These are phyloP conservation scores for Latrodectus elegans DNA, from an alignment of 2,888 invertebrate genomes.

Conservation along the genomic window DNA sequence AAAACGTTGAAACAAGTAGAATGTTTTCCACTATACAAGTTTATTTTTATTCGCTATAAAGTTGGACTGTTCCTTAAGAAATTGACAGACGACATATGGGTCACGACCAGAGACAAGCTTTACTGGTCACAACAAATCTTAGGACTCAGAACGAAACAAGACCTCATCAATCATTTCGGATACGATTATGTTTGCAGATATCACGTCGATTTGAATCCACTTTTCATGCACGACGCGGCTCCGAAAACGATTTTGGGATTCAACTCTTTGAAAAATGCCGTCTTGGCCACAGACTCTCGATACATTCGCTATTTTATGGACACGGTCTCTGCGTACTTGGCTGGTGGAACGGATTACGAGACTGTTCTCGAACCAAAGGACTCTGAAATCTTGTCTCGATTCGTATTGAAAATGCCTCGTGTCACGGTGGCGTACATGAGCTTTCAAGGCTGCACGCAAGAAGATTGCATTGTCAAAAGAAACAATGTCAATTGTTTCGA, in stretches of 20 bases:
- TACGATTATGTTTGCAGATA: slow-evolving; percentile 1
- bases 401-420: slow-evolving; percentile 4
- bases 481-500: slow-evolving; percentile 7
- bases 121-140: slow-evolving; percentile 4
- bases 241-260: slow-evolving; percentile 35
- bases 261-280: slow-evolving; percentile 36
- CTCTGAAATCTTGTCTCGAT: slow-evolving; percentile 8
- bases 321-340: slow-evolving; percentile 12
- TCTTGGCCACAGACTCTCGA: neutral
- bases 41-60: slow-evolving; percentile 12
- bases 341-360: neutral
- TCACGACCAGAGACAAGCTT: slow-evolving; percentile 9
- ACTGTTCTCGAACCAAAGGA: neutral
- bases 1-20: neutral
- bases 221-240: slow-evolving; percentile 23
- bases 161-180: neutral
- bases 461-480: slow-evolving; percentile 20
- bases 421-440: slow-evolving; percentile 16
- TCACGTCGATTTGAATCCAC: slow-evolving; percentile 5
- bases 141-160: neutral
- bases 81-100: neutral
- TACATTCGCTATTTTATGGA: slow-evolving; percentile 42
- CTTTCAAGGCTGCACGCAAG: slow-evolving; percentile 33
- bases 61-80: slow-evolving; percentile 6
- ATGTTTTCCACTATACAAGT: neutral